Evolutionary conservation across 2,888 invertebrate genomes (phyloP).

Genomic region (Ecliptopera silaceata): DNA sequence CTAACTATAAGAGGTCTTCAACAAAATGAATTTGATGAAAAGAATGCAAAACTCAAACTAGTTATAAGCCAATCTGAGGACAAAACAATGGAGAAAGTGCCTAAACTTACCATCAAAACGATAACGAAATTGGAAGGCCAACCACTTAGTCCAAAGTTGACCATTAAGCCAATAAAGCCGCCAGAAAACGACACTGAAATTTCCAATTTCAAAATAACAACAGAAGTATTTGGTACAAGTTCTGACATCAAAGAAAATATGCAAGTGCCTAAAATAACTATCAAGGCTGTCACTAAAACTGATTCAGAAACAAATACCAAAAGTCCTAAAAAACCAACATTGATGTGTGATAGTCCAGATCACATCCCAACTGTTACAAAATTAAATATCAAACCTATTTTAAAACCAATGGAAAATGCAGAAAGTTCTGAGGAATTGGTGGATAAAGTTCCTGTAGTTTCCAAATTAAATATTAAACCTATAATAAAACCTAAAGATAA

Average conservation of each 20-base stretch:
- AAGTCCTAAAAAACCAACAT: constrained; percentile 51
- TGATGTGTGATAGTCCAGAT: constrained; percentile 58
- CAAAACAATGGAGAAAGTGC: constrained; percentile 64
- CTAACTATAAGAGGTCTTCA: constrained; percentile 71
- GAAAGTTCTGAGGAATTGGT: constrained; percentile 59
- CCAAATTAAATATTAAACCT: constrained; percentile 82
- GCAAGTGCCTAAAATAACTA: constrained; percentile 83
- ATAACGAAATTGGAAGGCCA: constrained; percentile 65
- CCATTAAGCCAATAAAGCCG: constrained; percentile 75
- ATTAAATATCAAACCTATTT: constrained; percentile 74
- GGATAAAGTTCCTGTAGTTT: constrained; percentile 76
- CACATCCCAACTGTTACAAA: constrained; percentile 72
- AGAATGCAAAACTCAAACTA: constrained; percentile 68
- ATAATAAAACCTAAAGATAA: constrained; percentile 75
- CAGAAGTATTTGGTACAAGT: constrained; percentile 54
- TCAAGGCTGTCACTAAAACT: constrained; percentile 74
- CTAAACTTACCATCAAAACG: constrained; percentile 75
- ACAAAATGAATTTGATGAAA: constrained; percentile 61
- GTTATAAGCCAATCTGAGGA: constrained; percentile 69
- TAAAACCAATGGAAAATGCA: constrained; percentile 67
- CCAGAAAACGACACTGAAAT: constrained; percentile 59
- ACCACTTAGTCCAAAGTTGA: constrained; percentile 75
- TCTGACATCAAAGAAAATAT: constrained; percentile 61
- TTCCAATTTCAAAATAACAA: constrained; percentile 57
- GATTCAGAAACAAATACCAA: constrained; percentile 53